A percentile compares a stretch with the other conserved stretches of the same genome.
Evolutionary conservation across 2,113 vertebrate species (phyloP).

Genomic region (Heterotis niloticus): DNA sequence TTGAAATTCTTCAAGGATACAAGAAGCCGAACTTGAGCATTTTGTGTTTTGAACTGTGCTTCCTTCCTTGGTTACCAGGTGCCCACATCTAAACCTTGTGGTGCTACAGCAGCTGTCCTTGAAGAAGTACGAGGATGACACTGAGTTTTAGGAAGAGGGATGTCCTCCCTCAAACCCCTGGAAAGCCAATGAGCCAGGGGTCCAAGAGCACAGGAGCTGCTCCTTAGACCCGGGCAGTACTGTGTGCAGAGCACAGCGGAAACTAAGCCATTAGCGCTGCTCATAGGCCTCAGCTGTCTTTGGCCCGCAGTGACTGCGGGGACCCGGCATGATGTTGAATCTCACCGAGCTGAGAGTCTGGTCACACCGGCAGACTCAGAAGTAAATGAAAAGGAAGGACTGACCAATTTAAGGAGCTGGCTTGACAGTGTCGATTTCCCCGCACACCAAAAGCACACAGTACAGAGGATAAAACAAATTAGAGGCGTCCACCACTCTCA

Average conservation of each 20-base stretch:
- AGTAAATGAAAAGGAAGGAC: slow-evolving; percentile 1
- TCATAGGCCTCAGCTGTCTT: no score
- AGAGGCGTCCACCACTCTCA: not conserved
- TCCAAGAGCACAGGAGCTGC: no score
- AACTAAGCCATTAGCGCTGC: no score
- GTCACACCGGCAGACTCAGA: not conserved
- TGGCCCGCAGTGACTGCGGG: not conserved
- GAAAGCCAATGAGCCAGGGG: not conserved
- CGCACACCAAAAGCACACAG: not conserved
- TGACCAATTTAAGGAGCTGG: not conserved
- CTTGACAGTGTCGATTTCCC: slow-evolving; percentile 13
- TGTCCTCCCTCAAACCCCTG: not conserved
- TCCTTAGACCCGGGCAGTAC: no score
- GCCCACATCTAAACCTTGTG: no score
- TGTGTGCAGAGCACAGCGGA: no score
- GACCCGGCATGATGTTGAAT: not conserved
- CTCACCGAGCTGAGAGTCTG: not conserved
- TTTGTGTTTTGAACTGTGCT: no score
- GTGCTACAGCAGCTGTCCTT: not conserved
- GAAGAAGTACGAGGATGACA: not conserved
- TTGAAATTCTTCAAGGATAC: no score
- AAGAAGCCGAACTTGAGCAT: no score
- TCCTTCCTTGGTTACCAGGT: no score
- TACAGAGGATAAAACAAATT: slow-evolving; percentile 16
- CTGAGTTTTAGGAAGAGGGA: not conserved